Percentiles rank a stretch among this genome's conserved stretches.
phyloP scores from a whole-genome alignment of 2,797 vertebrate species.

The Pipistrellus kuhlii region DNA sequence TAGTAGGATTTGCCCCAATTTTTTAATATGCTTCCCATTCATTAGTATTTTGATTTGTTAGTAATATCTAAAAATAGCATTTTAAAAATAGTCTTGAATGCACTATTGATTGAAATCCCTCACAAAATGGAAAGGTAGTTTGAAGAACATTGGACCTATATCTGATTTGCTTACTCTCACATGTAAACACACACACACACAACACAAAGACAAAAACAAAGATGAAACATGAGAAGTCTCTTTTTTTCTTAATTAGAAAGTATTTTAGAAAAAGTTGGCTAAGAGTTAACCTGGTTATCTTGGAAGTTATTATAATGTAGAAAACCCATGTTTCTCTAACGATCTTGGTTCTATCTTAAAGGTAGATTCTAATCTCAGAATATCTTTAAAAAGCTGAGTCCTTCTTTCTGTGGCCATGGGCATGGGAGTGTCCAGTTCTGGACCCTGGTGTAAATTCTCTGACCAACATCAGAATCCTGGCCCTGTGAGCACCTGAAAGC shows the following conservation, averaged over 20 bases:
- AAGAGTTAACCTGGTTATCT: constrained; percentile 71
- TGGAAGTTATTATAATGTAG: constrained; percentile 64
- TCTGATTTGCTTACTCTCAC: constrained; percentile 74
- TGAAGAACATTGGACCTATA: constrained; percentile 79
- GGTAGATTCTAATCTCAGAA: not conserved
- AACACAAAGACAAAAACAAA: constrained; percentile 48
- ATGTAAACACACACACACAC: too few species aligned
- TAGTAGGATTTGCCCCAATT: not conserved
- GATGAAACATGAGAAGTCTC: constrained; percentile 66
- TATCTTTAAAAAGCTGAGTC: not conserved
- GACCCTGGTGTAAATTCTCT: not conserved
- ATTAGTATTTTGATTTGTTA: constrained; percentile 72
- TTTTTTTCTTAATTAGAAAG: constrained; percentile 83
- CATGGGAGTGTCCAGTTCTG: not conserved
- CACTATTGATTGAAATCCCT: constrained; percentile 79
- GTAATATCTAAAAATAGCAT: constrained; percentile 72
- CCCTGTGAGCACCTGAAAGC: not conserved
- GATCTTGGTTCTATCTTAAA: not conserved
- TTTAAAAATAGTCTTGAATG: constrained; percentile 82
- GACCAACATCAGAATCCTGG: not conserved
- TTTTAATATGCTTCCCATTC: constrained; percentile 39
- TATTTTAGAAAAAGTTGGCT: constrained; percentile 73
- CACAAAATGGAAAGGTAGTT: constrained; percentile 81
- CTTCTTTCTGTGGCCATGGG: not conserved
- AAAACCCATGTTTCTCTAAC: not conserved